These are phyloP conservation scores for Hylaeus volcanicus DNA, from an alignment of 1,140 invertebrate genomes.

Conservation along the genomic window DNA sequence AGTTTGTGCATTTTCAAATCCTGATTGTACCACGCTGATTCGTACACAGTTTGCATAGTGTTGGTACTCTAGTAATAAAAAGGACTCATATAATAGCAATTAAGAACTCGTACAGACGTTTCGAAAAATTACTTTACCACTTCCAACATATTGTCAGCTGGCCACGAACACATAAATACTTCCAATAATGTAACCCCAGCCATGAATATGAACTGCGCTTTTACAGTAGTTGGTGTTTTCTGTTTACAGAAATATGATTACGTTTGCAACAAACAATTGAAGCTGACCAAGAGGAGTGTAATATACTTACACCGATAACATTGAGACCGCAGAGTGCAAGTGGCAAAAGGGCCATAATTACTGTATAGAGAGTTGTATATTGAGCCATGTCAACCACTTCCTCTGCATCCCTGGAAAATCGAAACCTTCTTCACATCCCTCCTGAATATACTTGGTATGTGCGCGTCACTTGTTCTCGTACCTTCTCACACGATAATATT, in stretches of 20 bases:
- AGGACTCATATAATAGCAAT: too few relatives aligned
- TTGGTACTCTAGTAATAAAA: constrained; percentile 9
- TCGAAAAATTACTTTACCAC: constrained; percentile 28
- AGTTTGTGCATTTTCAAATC: neutral
- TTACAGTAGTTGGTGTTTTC: constrained; percentile 34
- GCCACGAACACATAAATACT: constrained; percentile 52
- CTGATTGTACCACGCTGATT: constrained; percentile 26
- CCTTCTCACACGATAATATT: constrained; percentile 51
- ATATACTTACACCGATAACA: neutral
- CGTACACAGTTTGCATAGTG: constrained; percentile 10
- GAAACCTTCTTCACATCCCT: neutral
- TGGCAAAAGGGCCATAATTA: neutral
- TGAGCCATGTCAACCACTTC: neutral
- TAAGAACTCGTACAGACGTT: neutral
- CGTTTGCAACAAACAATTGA: constrained; percentile 13
- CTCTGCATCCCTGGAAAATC: neutral
- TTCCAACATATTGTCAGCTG: constrained; percentile 41
- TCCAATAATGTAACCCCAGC: constrained; percentile 29
- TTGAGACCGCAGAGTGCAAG: neutral
- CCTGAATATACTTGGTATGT: too few relatives aligned
- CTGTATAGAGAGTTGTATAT: neutral
- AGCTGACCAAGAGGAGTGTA: too few relatives aligned
- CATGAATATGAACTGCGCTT: constrained; percentile 46
- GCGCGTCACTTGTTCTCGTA: neutral
- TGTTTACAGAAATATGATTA: neutral